Evolutionary conservation across 2,797 vertebrate genomes (phyloP).

Genomic region (Gallinago nigripennis): DNA sequence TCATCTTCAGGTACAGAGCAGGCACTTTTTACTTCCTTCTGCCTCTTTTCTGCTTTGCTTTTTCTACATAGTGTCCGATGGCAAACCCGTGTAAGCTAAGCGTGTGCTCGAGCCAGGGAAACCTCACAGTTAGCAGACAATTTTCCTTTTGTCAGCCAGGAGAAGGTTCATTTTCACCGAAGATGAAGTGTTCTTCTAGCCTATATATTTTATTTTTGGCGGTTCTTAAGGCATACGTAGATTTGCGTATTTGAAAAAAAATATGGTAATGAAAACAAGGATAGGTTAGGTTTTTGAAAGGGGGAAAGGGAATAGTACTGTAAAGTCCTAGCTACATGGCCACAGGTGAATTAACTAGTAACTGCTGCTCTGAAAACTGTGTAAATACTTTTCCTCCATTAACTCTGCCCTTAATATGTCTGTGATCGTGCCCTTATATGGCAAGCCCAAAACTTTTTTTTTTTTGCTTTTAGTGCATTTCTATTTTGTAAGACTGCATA

Average conservation of each 20-base stretch:
- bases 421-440: neutral
- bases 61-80: constrained; percentile 14
- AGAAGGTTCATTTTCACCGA: constrained; percentile 35
- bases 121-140: constrained; percentile 23
- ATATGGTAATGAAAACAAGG: neutral
- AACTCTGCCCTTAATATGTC: neutral
- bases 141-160: constrained; percentile 47
- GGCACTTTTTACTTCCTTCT: constrained; percentile 65
- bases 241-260: neutral
- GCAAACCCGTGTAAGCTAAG: constrained; percentile 40
- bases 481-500: neutral
- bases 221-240: neutral
- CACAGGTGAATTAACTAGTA: neutral
- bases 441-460: neutral
- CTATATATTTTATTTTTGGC: neutral
- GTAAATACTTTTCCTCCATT: neutral
- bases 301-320: neutral
- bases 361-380: neutral
- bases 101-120: neutral
- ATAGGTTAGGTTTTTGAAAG: neutral
- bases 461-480: neutral
- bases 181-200: neutral
- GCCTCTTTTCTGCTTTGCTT: constrained; percentile 60
- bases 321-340: neutral
- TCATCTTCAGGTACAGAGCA: constrained; percentile 82